These are phyloP conservation scores for Hoplostethus mediterraneus DNA, from an alignment of 2,797 vertebrate genomes.

Conservation along the genomic window DNA sequence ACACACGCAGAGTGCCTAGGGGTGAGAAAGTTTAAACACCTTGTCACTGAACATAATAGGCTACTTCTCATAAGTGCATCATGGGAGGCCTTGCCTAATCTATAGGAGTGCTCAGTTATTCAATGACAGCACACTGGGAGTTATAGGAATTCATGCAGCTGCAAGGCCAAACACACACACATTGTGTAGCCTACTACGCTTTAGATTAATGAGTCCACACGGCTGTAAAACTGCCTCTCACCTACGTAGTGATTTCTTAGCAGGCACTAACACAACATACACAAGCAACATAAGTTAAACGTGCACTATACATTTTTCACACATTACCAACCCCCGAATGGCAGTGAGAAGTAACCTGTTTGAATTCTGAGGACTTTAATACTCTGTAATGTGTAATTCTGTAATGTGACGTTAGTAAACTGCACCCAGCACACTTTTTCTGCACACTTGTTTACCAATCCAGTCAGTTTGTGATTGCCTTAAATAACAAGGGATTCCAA, in stretches of 20 bases:
- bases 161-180: conserved; percentile 11
- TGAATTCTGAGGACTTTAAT: conserved; percentile 1
- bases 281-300: conserved; percentile 27
- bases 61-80: conserved; percentile 28
- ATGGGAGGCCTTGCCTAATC: background rate
- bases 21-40: conserved; percentile 53
- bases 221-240: background rate
- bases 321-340: no score
- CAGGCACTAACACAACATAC: conserved; percentile 16
- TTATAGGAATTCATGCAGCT: background rate
- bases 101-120: background rate
- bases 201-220: conserved; percentile 1
- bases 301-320: background rate
- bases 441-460: background rate
- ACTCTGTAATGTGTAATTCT: conserved; percentile 7
- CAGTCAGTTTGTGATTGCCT: no score
- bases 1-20: conserved; percentile 20
- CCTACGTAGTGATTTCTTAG: conserved; percentile 25
- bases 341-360: no score
- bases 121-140: background rate
- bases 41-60: conserved; percentile 16
- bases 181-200: background rate
- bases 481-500: no score
- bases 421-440: background rate
- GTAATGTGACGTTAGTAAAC: conserved; percentile 17